These are phyloP conservation scores for Chelon auratus DNA, from an alignment of 2,797 vertebrate species.

Conservation along the genomic window DNA sequence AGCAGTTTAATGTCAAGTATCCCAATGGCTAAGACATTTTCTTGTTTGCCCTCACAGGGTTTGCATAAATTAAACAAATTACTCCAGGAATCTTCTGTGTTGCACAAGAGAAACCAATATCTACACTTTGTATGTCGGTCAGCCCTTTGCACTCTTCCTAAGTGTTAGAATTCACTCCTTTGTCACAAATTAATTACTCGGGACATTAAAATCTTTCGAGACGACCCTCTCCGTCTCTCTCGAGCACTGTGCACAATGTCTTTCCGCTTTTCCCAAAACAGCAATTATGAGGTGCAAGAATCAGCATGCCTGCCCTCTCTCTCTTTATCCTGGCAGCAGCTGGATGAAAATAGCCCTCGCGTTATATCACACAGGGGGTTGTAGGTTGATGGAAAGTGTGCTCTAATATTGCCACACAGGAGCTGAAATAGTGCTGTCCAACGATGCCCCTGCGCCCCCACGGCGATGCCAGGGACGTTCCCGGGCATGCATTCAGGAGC, in stretches of 20 bases:
- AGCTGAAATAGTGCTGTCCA: slow-evolving; percentile 63
- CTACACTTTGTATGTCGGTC: slow-evolving; percentile 7
- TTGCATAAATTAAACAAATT: slow-evolving; percentile 7
- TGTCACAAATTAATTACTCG: slow-evolving; percentile 8
- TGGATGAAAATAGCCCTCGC: slow-evolving; percentile 73
- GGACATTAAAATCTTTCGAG: slow-evolving; percentile 9
- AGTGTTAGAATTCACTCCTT: not conserved
- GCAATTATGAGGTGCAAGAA: slow-evolving; percentile 44
- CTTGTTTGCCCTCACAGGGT: not conserved
- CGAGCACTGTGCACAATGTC: not conserved
- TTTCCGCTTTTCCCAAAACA: slow-evolving; percentile 23
- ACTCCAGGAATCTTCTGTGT: not conserved
- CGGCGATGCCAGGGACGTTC: slow-evolving; percentile 35
- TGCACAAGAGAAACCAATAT: not conserved
- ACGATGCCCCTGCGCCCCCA: slow-evolving; percentile 59
- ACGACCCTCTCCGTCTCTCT: not conserved
- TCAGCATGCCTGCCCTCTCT: slow-evolving; percentile 39
- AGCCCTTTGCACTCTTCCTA: slow-evolving; percentile 11
- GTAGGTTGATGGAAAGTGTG: slow-evolving; percentile 67
- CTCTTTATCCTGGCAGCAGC: slow-evolving; percentile 48
- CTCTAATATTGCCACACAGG: slow-evolving; percentile 65
- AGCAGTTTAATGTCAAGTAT: slow-evolving; percentile 47
- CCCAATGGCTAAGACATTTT: slow-evolving; percentile 27
- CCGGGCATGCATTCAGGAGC: slow-evolving; percentile 36
- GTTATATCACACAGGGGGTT: slow-evolving; percentile 65